Conservation (phyloP, 2,888 invertebrate species). For the Microctonus hyperodae region DNA sequence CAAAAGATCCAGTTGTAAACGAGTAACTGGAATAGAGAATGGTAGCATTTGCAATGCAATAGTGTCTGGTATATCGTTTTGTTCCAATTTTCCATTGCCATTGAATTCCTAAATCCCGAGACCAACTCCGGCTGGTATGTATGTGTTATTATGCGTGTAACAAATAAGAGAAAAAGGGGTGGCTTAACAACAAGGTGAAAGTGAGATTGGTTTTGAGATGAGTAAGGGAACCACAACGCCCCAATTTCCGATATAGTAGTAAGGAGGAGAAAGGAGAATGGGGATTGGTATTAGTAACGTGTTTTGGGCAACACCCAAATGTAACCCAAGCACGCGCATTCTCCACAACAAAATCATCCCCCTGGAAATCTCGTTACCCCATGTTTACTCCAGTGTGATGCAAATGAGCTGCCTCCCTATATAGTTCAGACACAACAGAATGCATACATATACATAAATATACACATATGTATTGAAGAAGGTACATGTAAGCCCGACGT, state of each 20-base stretch:
- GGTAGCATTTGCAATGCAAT: background rate
- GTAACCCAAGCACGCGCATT: slow-evolving; percentile 32
- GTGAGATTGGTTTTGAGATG: background rate
- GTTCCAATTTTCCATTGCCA: background rate
- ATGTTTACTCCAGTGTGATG: slow-evolving; percentile 57
- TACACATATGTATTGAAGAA: background rate
- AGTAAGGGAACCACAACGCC: slow-evolving; percentile 1
- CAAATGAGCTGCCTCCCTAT: slow-evolving; percentile 49
- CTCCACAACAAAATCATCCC: slow-evolving; percentile 21
- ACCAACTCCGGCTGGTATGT: background rate
- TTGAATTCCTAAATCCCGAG: background rate
- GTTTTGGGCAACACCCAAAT: slow-evolving; percentile 30
- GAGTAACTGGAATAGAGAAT: background rate
- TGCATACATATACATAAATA: too few species aligned
- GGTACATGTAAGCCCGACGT: background rate
- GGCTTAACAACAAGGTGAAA: background rate
- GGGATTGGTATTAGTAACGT: slow-evolving; percentile 29
- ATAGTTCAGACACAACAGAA: background rate
- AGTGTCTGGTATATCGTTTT: background rate
- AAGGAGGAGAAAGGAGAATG: background rate
- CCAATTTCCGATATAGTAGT: background rate
- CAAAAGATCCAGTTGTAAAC: slow-evolving; percentile 7
- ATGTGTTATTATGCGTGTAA: background rate
- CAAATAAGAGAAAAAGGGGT: background rate
- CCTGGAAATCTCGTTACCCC: slow-evolving; percentile 44